Evolutionary conservation across 2,888 invertebrate species (phyloP).

Genomic region (Pristionchus entomophagus): DNA sequence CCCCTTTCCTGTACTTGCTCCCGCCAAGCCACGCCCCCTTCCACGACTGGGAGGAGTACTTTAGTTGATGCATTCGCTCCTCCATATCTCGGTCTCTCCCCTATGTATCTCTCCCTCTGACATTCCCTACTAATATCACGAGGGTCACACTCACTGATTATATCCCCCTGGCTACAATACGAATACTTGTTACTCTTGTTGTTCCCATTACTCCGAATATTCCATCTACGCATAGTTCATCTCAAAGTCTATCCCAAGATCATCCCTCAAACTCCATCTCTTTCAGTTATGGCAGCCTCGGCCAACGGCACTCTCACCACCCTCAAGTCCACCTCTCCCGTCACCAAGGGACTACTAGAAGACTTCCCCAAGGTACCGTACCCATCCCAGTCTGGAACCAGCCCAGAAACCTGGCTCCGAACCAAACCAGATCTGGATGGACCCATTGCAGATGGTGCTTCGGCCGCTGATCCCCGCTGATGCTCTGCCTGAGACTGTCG

Average conservation of each 20-base stretch:
- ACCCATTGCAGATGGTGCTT: slow-evolving; percentile 47
- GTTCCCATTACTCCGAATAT: too few species aligned
- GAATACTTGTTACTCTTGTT: too few species aligned
- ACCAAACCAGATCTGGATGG: not conserved
- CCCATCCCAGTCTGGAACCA: not conserved
- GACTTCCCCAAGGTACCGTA: slow-evolving; percentile 40
- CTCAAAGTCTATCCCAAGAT: too few species aligned
- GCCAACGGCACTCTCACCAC: slow-evolving; percentile 31
- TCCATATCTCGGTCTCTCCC: not conserved
- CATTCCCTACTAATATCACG: too few species aligned
- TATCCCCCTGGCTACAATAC: too few species aligned
- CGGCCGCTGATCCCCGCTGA: slow-evolving; percentile 60
- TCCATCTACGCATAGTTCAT: too few species aligned
- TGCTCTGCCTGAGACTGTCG: slow-evolving; percentile 62
- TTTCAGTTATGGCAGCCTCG: slow-evolving; percentile 37
- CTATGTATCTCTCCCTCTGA: not conserved
- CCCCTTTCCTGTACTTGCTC: slow-evolving; percentile 11
- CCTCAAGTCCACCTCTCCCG: not conserved
- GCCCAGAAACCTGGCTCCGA: too few species aligned
- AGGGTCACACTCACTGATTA: too few species aligned
- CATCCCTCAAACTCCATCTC: not conserved
- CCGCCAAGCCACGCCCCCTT: not conserved
- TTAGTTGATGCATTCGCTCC: not conserved
- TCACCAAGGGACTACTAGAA: not conserved
- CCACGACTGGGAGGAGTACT: not conserved